Conservation (phyloP, 1,140 invertebrate species). For the Medauroidea extradentata region DNA sequence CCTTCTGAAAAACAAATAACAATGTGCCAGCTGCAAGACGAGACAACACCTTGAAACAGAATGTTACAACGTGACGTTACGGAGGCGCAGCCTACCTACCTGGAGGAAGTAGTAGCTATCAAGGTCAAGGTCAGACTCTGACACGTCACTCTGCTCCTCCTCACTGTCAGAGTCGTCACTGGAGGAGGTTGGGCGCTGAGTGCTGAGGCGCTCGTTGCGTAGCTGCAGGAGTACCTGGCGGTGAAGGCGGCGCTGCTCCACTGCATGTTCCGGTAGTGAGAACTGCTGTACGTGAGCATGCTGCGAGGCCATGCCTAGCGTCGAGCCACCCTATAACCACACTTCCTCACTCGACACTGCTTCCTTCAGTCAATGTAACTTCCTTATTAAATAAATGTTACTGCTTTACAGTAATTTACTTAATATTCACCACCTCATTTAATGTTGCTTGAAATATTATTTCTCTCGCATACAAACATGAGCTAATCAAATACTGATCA, state of each 20-base stretch:
- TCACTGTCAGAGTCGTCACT: conserved; percentile 66
- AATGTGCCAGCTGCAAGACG: too few relatives aligned
- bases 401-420: too few relatives aligned
- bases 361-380: too few relatives aligned
- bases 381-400: too few relatives aligned
- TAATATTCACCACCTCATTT: too few relatives aligned
- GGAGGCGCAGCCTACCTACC: too few relatives aligned
- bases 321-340: conserved; percentile 73
- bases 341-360: conserved; percentile 12
- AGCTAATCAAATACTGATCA: too few relatives aligned
- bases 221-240: conserved; percentile 47
- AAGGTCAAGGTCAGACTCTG: conserved; percentile 78
- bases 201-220: conserved; percentile 26
- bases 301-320: conserved; percentile 88
- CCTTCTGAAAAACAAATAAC: too few relatives aligned
- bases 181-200: conserved; percentile 41
- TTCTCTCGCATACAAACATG: too few relatives aligned
- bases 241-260: conserved; percentile 81
- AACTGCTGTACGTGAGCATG: conserved; percentile 76
- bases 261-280: conserved; percentile 75
- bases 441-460: too few relatives aligned
- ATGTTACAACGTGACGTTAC: too few relatives aligned
- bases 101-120: conserved; percentile 89
- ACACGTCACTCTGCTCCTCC: conserved; percentile 76
- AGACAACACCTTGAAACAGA: too few relatives aligned